Base-by-base conservation (phyloP, 2,888 invertebrate genomes). In the Leptopilina drosophilae region DNA sequence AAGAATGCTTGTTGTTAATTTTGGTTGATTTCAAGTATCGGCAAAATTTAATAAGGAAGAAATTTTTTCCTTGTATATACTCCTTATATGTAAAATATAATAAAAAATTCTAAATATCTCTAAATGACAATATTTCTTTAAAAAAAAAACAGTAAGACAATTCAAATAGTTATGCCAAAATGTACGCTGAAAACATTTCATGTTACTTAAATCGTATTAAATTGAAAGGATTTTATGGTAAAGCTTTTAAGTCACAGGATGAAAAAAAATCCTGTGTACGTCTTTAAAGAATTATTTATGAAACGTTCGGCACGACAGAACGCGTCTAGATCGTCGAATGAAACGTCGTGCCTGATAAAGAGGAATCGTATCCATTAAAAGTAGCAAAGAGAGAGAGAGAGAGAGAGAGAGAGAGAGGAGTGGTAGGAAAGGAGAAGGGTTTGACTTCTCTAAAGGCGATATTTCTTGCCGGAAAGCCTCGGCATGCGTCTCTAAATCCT, bases 401-500 rank as follows among this genome's bases (percentile, higher is more conserved):
- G 53, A 26, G 33, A 49, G 49, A 20, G 20, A 59, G 59, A 56
- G 40, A 79, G 59, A 33, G 69, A 62, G 33, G 33, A 62, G 46
- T 56, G 15, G 33, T 59, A 64, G 33, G 64, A 40, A 40, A 66
- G 62, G 59, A 67, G 56, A 78, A 75, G 46, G 46, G 33, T 64
- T 78, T 75, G 49, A 78, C 64, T 75, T 40, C 12, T 73, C 42
- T 62, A 20, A 73, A 49, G 80, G 80, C 78, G 79, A 81, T 82
- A 80, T 76, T 78, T 81, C 79, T 81, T 80, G 77, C 79, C 73
- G 75, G 76, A 76, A 65, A 49, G 78, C 62, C 76, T 81, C 76
- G 77, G 76, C 80, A 80, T 80, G 82, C 80, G 79, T 83, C 83
- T 82, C 82, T 83, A 83, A 85, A 85, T 85, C 84, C 83, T 84